Conservation (phyloP, 2,113 vertebrate species). For the Rhodinocichla rosea region DNA sequence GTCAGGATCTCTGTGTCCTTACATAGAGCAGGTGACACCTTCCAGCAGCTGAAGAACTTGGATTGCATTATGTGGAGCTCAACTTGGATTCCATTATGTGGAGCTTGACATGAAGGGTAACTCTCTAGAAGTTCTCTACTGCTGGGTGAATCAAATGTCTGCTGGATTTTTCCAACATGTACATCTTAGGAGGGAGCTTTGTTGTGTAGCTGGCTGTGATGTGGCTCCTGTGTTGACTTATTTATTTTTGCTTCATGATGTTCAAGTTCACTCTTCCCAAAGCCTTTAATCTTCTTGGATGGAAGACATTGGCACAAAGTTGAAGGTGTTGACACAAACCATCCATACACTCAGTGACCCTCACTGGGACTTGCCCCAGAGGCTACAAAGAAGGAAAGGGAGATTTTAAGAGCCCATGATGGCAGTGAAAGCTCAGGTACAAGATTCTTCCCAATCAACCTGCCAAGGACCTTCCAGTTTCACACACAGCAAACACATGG, state of each 20-base stretch:
- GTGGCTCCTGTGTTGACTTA: neutral
- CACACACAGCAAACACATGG: neutral
- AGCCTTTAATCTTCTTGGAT: neutral
- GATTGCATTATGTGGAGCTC: neutral
- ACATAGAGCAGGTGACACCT: neutral
- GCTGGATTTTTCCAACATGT: neutral
- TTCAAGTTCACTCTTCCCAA: neutral
- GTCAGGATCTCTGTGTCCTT: neutral
- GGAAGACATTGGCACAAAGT: neutral
- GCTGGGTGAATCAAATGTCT: neutral
- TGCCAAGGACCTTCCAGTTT: neutral
- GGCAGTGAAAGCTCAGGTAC: neutral
- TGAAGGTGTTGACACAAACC: neutral
- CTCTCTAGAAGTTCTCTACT: neutral
- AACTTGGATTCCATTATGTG: neutral
- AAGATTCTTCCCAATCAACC: neutral
- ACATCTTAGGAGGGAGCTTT: neutral
- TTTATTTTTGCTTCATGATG: neutral
- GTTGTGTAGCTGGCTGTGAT: neutral
- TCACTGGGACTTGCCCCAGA: neutral
- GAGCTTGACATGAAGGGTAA: neutral
- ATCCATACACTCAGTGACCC: neutral
- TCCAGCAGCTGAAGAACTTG: neutral
- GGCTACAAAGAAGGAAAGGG: neutral
- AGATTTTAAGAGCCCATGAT: neutral